These are phyloP conservation scores for Synergus japonicus DNA, from an alignment of 2,888 invertebrate genomes.

Conservation along the genomic window DNA sequence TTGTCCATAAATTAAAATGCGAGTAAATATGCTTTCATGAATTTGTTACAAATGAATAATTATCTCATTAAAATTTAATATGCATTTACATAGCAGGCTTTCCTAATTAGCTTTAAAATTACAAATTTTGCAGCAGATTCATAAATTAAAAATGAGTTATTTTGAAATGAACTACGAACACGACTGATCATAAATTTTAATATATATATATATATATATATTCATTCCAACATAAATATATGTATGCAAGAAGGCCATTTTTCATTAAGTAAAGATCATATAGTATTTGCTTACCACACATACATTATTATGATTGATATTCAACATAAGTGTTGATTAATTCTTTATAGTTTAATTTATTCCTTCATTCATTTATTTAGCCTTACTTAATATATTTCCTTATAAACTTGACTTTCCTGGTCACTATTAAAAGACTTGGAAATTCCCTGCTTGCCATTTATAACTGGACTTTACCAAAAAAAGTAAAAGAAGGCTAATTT, in stretches of 20 bases:
- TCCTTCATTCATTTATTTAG: too few relatives aligned
- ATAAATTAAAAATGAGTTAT: neutral
- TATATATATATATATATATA: too few relatives aligned
- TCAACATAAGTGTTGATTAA: neutral
- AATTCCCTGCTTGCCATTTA: neutral
- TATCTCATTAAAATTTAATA: neutral
- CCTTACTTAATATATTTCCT: neutral
- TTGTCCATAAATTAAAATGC: too few relatives aligned
- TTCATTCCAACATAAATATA: neutral
- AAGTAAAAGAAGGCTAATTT: neutral
- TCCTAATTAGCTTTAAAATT: neutral
- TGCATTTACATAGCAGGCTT: neutral
- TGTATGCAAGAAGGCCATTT: neutral
- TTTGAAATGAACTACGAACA: neutral
- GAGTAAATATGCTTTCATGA: neutral
- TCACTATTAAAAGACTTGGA: neutral
- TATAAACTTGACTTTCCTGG: conserved; percentile 2
- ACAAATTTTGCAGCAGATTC: neutral
- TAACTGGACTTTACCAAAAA: neutral
- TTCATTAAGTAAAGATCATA: neutral
- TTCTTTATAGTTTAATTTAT: neutral
- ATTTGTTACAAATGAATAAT: neutral
- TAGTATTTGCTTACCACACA: neutral
- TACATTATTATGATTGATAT: neutral
- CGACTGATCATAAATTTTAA: neutral